Evolutionary conservation across 2,797 vertebrate species (phyloP).

Genomic region (Acanthis flammea): DNA sequence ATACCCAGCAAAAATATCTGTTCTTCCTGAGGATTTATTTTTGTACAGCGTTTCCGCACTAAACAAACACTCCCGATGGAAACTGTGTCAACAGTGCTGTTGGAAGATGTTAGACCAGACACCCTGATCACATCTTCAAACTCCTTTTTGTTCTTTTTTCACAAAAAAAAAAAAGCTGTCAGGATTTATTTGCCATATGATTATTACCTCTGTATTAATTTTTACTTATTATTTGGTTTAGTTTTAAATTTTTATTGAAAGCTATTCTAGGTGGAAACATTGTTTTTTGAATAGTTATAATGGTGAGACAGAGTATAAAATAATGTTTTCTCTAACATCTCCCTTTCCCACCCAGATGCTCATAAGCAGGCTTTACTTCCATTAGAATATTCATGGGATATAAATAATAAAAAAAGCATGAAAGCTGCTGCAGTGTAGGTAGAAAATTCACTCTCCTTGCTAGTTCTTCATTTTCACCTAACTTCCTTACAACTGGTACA

Average conservation of each 20-base stretch:
- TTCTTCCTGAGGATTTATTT: neutral
- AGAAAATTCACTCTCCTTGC: neutral
- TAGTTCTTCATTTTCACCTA: neutral
- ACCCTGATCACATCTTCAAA: neutral
- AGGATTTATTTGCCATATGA: neutral
- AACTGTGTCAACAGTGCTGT: neutral
- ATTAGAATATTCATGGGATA: conserved; percentile 29
- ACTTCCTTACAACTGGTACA: neutral
- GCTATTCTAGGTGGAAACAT: neutral
- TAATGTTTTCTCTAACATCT: neutral
- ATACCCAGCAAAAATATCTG: neutral
- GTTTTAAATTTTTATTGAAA: neutral
- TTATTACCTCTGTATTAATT: neutral
- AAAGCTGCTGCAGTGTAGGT: neutral
- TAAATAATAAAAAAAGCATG: neutral
- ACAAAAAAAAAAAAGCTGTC: neutral
- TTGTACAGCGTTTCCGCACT: neutral
- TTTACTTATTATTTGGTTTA: neutral
- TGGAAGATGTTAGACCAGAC: neutral
- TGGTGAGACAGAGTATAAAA: neutral
- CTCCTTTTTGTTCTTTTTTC: neutral
- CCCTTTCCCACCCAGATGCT: neutral
- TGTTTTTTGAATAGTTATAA: neutral
- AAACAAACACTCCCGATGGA: neutral
- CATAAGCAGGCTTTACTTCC: neutral